Evolutionary conservation across 1,140 invertebrate species (phyloP).

Genomic region (Brachionus rotundiformis): DNA sequence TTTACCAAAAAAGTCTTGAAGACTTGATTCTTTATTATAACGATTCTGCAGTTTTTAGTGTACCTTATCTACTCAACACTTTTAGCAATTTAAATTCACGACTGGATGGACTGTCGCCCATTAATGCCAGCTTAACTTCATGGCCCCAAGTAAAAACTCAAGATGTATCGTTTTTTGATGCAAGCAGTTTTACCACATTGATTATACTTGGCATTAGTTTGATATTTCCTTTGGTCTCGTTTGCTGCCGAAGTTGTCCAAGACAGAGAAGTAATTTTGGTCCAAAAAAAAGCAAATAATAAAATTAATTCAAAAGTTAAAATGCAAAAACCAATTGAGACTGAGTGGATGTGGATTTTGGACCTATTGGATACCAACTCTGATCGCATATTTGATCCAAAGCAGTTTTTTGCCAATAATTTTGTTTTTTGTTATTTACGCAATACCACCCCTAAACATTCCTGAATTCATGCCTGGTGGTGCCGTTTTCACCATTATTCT

Average conservation of each 20-base stretch:
- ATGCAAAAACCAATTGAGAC: conserved; percentile 49
- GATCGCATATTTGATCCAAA: background rate
- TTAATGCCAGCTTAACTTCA: conserved; percentile 39
- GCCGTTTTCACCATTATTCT: conserved; percentile 37
- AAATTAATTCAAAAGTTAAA: conserved; percentile 15
- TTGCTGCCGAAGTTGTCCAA: conserved; percentile 46
- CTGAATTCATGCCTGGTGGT: conserved; percentile 10
- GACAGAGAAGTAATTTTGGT: conserved; percentile 39
- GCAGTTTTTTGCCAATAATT: conserved; percentile 21
- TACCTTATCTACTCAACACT: conserved; percentile 14
- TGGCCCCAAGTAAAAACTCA: conserved; percentile 1
- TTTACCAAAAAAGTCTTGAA: background rate
- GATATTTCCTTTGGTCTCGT: conserved; percentile 39
- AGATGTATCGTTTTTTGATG: background rate
- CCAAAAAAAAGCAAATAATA: background rate
- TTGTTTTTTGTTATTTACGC: conserved; percentile 17
- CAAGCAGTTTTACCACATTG: conserved; percentile 6
- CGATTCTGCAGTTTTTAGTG: conserved; percentile 25
- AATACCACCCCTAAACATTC: conserved; percentile 40
- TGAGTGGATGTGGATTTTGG: conserved; percentile 33
- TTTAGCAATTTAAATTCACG: conserved; percentile 24
- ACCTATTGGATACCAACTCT: conserved; percentile 32
- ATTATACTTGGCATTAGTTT: conserved; percentile 41
- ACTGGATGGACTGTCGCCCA: background rate
- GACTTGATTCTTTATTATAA: conserved; percentile 35